phyloP scores from a whole-genome alignment of 2,113 vertebrate genomes.

The Crotalus horridus region DNA sequence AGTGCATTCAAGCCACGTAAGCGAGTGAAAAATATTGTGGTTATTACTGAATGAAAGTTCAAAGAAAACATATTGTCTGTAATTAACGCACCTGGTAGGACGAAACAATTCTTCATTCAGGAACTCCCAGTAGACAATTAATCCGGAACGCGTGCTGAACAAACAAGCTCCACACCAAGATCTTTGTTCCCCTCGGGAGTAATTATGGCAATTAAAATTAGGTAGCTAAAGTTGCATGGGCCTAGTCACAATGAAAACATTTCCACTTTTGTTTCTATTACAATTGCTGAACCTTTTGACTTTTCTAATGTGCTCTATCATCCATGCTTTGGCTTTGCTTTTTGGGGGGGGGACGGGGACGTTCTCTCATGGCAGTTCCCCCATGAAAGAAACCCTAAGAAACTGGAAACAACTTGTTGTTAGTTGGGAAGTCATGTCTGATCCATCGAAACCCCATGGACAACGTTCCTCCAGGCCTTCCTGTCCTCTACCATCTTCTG shows the following conservation, averaged over 20 bases:
- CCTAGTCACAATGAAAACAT: background rate
- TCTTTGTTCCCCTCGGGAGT: background rate
- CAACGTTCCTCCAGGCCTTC: too few species aligned
- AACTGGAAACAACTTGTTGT: background rate
- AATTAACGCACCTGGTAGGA: background rate
- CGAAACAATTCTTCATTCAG: background rate
- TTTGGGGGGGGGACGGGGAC: too few species aligned
- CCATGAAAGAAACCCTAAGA: background rate
- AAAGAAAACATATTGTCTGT: background rate
- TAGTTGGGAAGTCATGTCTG: too few species aligned
- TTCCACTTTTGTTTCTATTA: background rate
- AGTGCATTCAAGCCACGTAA: background rate
- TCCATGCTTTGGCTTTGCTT: background rate
- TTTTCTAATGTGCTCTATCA: background rate
- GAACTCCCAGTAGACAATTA: background rate
- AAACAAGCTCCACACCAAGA: background rate
- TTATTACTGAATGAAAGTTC: background rate
- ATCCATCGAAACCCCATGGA: too few species aligned
- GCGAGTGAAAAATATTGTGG: background rate
- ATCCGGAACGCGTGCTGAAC: background rate
- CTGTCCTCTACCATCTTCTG: too few species aligned
- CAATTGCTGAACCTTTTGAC: background rate
- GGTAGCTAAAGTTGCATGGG: background rate
- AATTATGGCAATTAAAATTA: background rate
- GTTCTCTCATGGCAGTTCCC: too few species aligned